Evolutionary conservation across 2,888 invertebrate genomes (phyloP).

Genomic region (Megaustenia siamemsis): DNA sequence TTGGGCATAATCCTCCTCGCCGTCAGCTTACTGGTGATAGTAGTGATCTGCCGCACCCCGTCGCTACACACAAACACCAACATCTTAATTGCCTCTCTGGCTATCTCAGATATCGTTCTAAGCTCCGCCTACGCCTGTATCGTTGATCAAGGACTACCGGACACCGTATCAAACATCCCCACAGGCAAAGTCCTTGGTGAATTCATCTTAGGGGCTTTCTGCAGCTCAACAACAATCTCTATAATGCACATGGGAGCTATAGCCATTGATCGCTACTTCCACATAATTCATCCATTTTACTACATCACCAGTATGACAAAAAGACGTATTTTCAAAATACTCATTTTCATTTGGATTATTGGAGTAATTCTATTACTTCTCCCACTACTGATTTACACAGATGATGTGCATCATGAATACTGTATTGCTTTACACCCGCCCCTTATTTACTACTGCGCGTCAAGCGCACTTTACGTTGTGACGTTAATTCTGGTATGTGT

Average conservation of each 20-base stretch:
- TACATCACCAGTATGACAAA: constrained; percentile 5
- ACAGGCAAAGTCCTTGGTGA: not conserved
- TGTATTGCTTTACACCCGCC: not conserved
- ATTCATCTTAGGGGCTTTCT: not conserved
- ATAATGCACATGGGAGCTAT: not conserved
- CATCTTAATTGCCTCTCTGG: not conserved
- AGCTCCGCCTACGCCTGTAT: not conserved
- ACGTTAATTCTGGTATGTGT: not conserved
- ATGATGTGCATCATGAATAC: not conserved
- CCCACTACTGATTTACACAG: not conserved
- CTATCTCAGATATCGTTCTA: not conserved
- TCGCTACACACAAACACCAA: constrained; percentile 15
- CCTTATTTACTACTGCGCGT: not conserved
- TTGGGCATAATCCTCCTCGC: not conserved
- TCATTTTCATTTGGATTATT: not conserved
- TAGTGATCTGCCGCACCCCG: not conserved
- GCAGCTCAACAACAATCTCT: not conserved
- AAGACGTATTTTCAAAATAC: not conserved
- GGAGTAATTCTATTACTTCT: not conserved
- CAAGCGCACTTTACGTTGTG: not conserved
- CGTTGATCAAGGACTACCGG: not conserved
- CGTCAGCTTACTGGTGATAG: not conserved
- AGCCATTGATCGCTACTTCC: not conserved
- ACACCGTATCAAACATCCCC: not conserved
- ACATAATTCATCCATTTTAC: constrained; percentile 14